Conservation (phyloP, 2,888 invertebrate genomes). For the Melanophora roralis region DNA sequence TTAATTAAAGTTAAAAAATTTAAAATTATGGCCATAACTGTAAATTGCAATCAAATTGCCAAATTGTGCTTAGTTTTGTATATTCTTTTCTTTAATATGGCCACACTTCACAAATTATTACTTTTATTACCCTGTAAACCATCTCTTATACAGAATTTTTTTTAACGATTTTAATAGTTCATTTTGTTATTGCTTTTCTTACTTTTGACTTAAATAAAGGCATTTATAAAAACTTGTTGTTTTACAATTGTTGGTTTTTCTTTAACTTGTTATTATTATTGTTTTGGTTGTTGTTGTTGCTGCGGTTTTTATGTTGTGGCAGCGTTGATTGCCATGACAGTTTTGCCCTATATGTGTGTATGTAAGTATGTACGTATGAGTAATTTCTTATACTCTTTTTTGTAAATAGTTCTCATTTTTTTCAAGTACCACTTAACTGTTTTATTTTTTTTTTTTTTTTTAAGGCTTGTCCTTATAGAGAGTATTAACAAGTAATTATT, state of each 20-base stretch:
- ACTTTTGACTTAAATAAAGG: background rate
- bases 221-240: background rate
- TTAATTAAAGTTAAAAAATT: no score
- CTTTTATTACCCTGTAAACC: background rate
- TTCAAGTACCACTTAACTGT: background rate
- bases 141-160: background rate
- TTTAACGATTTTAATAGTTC: background rate
- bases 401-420: background rate
- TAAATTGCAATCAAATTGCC: no score
- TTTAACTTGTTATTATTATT: slow-evolving; percentile 58
- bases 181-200: background rate
- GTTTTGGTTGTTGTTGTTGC: slow-evolving; percentile 68
- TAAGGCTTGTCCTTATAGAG: background rate
- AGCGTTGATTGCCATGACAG: slow-evolving; percentile 74
- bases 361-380: background rate
- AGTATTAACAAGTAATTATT: slow-evolving; percentile 23
- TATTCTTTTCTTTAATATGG: background rate
- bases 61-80: no score
- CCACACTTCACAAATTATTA: background rate
- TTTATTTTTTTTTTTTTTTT: background rate
- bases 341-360: slow-evolving; percentile 58
- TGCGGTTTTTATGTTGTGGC: slow-evolving; percentile 65
- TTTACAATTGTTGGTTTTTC: background rate
- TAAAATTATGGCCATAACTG: no score
- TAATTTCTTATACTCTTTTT: background rate